A percentile compares a stretch with the other conserved stretches of the same genome.
Evolutionary conservation across 2,797 vertebrate species (phyloP).

Genomic region (Tadarida brasiliensis): DNA sequence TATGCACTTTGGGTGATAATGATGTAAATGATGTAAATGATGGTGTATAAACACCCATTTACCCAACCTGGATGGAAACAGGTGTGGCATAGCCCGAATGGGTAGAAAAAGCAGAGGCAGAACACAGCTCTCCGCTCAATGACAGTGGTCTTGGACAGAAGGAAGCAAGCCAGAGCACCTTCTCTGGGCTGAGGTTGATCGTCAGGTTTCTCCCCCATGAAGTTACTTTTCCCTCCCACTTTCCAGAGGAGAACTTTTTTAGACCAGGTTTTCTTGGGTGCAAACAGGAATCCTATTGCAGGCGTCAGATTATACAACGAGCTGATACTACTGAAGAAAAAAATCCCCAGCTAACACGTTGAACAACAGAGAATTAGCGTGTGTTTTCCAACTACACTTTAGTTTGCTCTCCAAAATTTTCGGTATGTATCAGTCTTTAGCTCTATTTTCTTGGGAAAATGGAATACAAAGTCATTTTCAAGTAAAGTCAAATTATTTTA

Average conservation of each 20-base stretch:
- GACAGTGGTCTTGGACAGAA: background rate
- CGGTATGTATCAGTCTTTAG: background rate
- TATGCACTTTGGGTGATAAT: background rate
- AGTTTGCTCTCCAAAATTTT: conserved; percentile 2
- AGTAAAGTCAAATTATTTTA: background rate
- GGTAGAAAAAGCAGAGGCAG: background rate
- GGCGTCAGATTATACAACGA: background rate
- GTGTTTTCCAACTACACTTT: background rate
- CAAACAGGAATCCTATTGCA: background rate
- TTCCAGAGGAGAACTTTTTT: background rate
- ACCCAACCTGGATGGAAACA: background rate
- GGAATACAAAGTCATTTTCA: background rate
- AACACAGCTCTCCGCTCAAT: background rate
- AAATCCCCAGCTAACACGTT: background rate
- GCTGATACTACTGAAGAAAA: background rate
- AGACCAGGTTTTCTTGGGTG: conserved; percentile 20
- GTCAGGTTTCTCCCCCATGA: background rate
- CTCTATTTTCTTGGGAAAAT: conserved; percentile 14
- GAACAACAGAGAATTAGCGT: background rate
- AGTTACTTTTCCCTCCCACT: background rate
- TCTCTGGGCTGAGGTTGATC: background rate
- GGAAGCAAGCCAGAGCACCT: background rate
- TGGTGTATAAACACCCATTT: background rate
- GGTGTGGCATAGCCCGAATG: background rate
- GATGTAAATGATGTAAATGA: background rate